These are phyloP conservation scores for Dryas iulia DNA, from an alignment of 1,140 invertebrate genomes.

Conservation along the genomic window DNA sequence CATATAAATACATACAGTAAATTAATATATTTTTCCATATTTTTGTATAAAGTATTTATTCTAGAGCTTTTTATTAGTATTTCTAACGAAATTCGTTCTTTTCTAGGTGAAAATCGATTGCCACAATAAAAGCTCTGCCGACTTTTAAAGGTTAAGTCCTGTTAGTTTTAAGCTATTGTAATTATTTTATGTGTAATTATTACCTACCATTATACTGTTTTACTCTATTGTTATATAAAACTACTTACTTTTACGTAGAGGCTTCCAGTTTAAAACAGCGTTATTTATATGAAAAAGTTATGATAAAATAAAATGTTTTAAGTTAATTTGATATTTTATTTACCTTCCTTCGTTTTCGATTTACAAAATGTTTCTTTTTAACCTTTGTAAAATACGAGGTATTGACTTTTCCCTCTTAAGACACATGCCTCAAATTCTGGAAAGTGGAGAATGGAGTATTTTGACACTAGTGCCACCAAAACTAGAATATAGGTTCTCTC, in stretches of 20 bases:
- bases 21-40: not conserved
- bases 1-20: not conserved
- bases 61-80: not conserved
- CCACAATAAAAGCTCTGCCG: conserved; percentile 40
- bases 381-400: no score
- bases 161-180: conserved; percentile 46
- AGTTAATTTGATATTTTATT: conserved; percentile 53
- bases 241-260: conserved; percentile 70
- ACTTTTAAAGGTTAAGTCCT: conserved; percentile 41
- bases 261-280: conserved; percentile 73
- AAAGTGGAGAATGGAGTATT: no score
- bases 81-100: conserved; percentile 11
- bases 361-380: no score
- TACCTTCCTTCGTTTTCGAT: not conserved
- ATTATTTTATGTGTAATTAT: conserved; percentile 38
- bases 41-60: not conserved
- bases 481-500: no score
- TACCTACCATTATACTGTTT: conserved; percentile 36
- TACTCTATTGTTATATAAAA: conserved; percentile 45
- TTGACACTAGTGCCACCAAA: no score
- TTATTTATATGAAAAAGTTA: conserved; percentile 74
- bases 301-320: conserved; percentile 73
- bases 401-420: no score
- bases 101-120: conserved; percentile 70
- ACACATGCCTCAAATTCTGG: no score